Conservation (phyloP, 2,888 invertebrate genomes). For the Dysmachus trigonus region DNA sequence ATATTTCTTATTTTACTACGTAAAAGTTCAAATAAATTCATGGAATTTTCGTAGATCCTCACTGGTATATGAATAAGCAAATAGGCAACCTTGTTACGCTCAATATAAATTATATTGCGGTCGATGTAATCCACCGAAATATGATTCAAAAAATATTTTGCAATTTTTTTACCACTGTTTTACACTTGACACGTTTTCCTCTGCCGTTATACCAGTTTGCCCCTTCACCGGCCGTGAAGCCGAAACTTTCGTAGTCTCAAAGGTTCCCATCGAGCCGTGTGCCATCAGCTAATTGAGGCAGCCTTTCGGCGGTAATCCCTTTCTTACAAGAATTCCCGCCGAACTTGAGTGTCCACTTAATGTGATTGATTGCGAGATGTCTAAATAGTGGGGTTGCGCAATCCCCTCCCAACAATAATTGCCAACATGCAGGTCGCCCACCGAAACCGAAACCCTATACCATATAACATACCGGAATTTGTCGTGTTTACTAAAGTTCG, state of each 20-base stretch:
- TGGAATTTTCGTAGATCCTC: not conserved
- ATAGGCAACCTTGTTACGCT: not conserved
- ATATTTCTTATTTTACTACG: slow-evolving; percentile 5
- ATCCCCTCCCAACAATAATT: not conserved
- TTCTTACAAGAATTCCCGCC: not conserved
- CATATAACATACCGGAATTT: not conserved
- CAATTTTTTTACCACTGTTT: not conserved
- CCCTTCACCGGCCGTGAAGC: not conserved
- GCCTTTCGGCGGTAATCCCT: not conserved
- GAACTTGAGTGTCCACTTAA: not conserved
- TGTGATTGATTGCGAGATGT: not conserved
- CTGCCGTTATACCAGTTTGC: not conserved
- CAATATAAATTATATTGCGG: not conserved
- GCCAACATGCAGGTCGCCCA: not conserved
- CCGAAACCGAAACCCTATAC: not conserved
- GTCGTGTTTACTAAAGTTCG: not conserved
- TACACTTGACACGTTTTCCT: not conserved
- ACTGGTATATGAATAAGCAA: too few relatives aligned
- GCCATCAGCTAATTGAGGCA: not conserved
- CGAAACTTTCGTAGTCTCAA: not conserved
- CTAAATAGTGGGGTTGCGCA: not conserved
- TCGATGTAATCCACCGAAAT: not conserved
- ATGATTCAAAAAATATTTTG: not conserved
- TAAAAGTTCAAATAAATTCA: not conserved
- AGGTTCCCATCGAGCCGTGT: not conserved